Percentiles rank a stretch among this genome's conserved stretches.
Conservation (phyloP, 2,113 vertebrate genomes). For the Microtus montanus region DNA sequence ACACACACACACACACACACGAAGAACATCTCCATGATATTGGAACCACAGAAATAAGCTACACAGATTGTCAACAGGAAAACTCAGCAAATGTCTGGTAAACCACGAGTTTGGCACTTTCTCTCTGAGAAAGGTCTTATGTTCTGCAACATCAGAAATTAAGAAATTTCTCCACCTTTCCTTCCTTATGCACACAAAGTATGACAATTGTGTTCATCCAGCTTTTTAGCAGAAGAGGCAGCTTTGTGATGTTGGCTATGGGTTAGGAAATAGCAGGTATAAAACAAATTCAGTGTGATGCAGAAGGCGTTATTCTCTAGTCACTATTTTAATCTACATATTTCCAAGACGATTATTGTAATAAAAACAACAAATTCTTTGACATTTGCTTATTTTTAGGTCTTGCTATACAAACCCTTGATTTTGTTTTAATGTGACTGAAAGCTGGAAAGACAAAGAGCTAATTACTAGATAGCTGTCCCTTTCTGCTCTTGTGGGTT, state of each 20-base stretch:
- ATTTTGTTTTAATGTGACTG: conserved; percentile 43
- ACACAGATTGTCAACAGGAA: conserved; percentile 12
- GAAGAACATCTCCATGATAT: not conserved
- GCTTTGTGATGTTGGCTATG: not conserved
- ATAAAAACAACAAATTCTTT: conserved; percentile 14
- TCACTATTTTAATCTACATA: conserved; percentile 35
- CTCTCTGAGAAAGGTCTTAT: not conserved
- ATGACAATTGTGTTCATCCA: not conserved
- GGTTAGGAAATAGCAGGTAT: not conserved
- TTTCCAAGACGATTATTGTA: not conserved
- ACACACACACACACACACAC: too few species aligned
- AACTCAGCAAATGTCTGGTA: not conserved
- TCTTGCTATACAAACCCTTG: not conserved
- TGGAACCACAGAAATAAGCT: not conserved
- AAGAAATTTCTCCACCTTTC: conserved; percentile 7
- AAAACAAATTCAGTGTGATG: not conserved
- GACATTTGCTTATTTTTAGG: conserved; percentile 27
- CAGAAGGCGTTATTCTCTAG: not conserved
- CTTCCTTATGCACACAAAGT: not conserved
- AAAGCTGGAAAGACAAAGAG: conserved; percentile 22
- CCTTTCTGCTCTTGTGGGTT: not conserved
- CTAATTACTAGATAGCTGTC: not conserved
- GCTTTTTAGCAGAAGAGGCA: not conserved
- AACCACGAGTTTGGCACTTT: not conserved
- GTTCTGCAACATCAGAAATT: not conserved